phyloP scores from a whole-genome alignment of 2,797 vertebrate species.

The Falco cherrug region DNA sequence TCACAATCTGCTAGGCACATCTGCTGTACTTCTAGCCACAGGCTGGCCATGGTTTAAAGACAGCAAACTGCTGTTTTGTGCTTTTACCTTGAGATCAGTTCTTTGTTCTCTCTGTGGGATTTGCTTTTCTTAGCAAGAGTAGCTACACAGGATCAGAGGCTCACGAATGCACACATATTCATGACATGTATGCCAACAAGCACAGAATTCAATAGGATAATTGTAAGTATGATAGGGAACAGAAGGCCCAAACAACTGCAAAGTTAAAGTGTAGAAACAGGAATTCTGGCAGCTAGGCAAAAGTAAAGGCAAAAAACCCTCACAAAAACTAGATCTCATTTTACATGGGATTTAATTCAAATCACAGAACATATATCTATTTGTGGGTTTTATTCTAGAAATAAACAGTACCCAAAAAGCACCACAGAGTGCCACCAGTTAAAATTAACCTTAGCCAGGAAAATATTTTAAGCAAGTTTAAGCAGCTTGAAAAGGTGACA shows the following conservation, averaged over 20 bases:
- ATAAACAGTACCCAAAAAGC: not conserved
- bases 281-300: not conserved
- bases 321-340: not conserved
- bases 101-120: not conserved
- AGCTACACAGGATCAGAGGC: not conserved
- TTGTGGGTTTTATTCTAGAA: not conserved
- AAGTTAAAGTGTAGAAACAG: not conserved
- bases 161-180: accelerated
- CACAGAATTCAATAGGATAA: not conserved
- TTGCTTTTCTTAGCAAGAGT: not conserved
- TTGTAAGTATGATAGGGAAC: not conserved
- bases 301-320: not conserved
- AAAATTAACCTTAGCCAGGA: not conserved
- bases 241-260: not conserved
- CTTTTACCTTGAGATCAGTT: not conserved
- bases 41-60: not conserved
- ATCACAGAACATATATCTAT: not conserved
- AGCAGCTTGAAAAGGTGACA: not conserved
- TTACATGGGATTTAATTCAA: not conserved
- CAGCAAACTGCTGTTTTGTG: not conserved
- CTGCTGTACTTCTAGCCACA: not conserved
- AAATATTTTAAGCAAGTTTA: not conserved
- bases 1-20: not conserved
- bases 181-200: accelerated
- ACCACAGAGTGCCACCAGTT: not conserved